Evolutionary conservation across 1,140 invertebrate species (phyloP), one percentile per base, ranked within the genome.

Genomic region (Aphidius gifuensis): DNA sequence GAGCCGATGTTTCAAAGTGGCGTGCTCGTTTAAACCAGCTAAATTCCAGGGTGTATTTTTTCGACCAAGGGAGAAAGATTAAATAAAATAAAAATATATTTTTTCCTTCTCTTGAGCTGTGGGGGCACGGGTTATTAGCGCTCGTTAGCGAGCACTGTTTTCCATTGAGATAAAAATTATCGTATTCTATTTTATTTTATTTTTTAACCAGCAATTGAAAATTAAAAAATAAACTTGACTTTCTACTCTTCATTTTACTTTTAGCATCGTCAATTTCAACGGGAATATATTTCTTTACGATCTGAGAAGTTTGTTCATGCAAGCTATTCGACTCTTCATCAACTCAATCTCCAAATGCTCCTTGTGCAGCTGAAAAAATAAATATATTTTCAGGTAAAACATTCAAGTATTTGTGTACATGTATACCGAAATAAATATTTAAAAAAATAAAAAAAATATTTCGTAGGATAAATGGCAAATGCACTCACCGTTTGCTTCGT

Each of bases 311-410:
- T 76, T 73, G 57, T 66, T 71, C 61, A 79, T 73, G 67, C 75
- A 75, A n/a, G 72, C 74, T 67, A 79, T 71, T 62, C 72, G 69
- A 65, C 74, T 76, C 56, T 73, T 73, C 65, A 79, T 67, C 65
- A 78, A 71, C 62, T 79, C 77, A 56, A 79, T 64, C 64, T 80
- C 73, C 58, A 79, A 64, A 50, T 69, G 68, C 61, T 79, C 76
- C 65, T 80, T 79, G 58, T 64, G 66, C 54, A 79, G 53, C 78
- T 80, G 49, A 62, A 38, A 45, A 62, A 40, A 11, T 32, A 32
- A 32, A 32, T 32, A 32, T 3, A 32, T 32, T 16, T 16, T 16
- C 16, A 16, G 16, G 16, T 16, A 16, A 16, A 16, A 16, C 16
- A 16, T 16, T 16, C 1, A 16, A 16, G 16, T 16, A 16, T 16